phyloP scores from a whole-genome alignment of 2,797 vertebrate genomes.

The Gallinago nigripennis region DNA sequence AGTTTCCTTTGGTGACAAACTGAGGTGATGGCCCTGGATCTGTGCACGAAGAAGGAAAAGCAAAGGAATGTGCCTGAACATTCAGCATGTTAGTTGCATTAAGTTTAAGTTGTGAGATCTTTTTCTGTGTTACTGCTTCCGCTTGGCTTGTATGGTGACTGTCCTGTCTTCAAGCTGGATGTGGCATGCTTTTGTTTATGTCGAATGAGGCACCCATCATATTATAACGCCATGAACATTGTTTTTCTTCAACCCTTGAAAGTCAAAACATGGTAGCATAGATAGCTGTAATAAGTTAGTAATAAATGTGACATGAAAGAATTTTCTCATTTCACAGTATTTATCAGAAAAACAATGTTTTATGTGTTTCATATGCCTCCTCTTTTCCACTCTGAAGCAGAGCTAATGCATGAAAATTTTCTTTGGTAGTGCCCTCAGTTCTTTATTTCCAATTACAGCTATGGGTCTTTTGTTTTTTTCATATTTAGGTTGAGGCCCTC shows the following conservation, averaged over 20 bases:
- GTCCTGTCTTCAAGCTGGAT: background rate
- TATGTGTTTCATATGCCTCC: background rate
- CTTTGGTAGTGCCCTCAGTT: background rate
- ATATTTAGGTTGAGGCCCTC: background rate
- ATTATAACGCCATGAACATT: background rate
- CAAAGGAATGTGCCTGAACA: background rate
- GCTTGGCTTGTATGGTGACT: background rate
- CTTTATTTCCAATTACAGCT: background rate
- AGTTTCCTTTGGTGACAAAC: background rate
- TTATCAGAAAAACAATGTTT: slow-evolving; percentile 29
- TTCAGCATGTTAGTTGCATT: background rate
- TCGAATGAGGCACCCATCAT: background rate
- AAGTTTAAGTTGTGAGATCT: background rate
- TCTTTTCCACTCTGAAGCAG: background rate
- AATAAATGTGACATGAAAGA: background rate
- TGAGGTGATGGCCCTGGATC: background rate
- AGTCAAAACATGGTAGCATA: background rate
- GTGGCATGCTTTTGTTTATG: background rate
- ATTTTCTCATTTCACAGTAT: background rate
- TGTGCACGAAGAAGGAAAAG: background rate
- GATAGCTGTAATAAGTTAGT: background rate
- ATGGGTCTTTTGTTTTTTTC: background rate
- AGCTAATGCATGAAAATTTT: slow-evolving; percentile 8
- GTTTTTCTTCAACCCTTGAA: slow-evolving; percentile 23
- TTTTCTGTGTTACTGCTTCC: background rate